phyloP scores from a whole-genome alignment of 2,113 vertebrate species.

The Ramphastos sulfuratus region DNA sequence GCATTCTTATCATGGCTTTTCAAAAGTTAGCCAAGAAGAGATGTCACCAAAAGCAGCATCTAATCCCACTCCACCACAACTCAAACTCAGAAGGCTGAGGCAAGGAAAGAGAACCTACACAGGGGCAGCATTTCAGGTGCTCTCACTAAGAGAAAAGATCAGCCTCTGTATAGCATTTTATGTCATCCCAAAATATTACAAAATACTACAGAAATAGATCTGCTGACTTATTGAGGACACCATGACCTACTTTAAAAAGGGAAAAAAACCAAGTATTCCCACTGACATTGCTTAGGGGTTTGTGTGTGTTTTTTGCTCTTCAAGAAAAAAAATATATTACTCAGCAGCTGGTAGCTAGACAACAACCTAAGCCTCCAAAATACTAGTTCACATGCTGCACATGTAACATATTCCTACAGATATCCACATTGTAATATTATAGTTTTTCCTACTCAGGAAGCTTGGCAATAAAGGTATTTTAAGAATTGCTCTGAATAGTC shows the following conservation, averaged over 20 bases:
- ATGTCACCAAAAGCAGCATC: neutral
- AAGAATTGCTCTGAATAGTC: neutral
- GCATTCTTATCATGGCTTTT: neutral
- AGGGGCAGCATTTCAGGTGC: neutral
- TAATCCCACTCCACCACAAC: neutral
- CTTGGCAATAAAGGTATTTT: neutral
- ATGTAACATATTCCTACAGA: neutral
- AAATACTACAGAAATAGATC: slow-evolving; percentile 45
- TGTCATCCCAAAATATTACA: neutral
- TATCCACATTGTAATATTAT: neutral
- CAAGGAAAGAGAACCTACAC: neutral
- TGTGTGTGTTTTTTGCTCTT: neutral
- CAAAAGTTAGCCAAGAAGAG: neutral
- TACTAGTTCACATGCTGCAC: neutral
- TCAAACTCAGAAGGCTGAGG: neutral
- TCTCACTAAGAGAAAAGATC: neutral
- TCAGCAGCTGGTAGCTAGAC: neutral
- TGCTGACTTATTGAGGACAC: slow-evolving; percentile 45
- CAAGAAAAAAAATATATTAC: neutral
- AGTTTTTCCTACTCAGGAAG: neutral
- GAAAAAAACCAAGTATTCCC: neutral
- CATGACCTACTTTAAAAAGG: slow-evolving; percentile 10
- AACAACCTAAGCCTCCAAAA: neutral
- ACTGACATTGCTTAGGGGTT: neutral
- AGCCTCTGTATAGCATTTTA: neutral